Percentiles rank a stretch among this genome's conserved stretches.
Conservation (phyloP, 2,888 invertebrate species). For the Pollenia labialis region DNA sequence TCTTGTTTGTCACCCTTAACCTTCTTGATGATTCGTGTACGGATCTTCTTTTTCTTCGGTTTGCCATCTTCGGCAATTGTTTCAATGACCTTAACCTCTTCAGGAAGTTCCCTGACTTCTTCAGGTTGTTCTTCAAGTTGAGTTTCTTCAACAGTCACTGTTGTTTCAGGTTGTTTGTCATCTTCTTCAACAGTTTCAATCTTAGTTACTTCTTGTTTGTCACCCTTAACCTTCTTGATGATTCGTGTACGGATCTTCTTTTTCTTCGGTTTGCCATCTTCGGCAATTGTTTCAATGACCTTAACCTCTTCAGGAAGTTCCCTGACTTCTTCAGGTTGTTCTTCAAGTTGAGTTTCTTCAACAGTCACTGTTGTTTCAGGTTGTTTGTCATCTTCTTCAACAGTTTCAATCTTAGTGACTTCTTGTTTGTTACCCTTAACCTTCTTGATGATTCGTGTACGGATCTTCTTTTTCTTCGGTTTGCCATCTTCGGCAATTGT, state of each 20-base stretch:
- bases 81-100: constrained; percentile 21
- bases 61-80: constrained; percentile 12
- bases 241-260: constrained; percentile 29
- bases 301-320: constrained; percentile 22
- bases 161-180: constrained; percentile 34
- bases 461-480: constrained; percentile 18
- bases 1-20: constrained; percentile 28
- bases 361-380: constrained; percentile 34
- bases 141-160: constrained; percentile 20
- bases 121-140: constrained; percentile 4
- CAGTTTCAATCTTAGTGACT: constrained; percentile 33
- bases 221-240: constrained; percentile 28
- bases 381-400: constrained; percentile 33
- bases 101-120: constrained; percentile 11
- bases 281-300: constrained; percentile 3
- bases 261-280: constrained; percentile 17
- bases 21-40: constrained; percentile 34
- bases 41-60: constrained; percentile 33
- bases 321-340: background rate
- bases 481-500: constrained; percentile 16
- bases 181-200: constrained; percentile 45
- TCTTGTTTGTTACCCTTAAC: constrained; percentile 35
- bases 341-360: background rate
- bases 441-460: constrained; percentile 30
- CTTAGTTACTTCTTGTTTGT: constrained; percentile 34